These are phyloP conservation scores for Orthonychiurus folsomi DNA, from an alignment of 2,888 invertebrate genomes.

Conservation along the genomic window DNA sequence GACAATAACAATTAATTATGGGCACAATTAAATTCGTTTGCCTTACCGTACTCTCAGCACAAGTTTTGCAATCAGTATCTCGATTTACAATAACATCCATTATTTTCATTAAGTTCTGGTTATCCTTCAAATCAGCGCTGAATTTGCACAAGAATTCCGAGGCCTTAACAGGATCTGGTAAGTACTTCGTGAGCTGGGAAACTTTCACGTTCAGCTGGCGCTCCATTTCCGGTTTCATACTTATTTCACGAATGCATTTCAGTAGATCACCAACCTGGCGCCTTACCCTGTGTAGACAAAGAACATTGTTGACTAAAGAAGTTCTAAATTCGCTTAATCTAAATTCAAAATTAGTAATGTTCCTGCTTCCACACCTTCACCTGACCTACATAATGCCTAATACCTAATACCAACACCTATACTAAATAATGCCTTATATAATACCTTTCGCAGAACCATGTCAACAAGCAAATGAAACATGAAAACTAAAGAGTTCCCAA, in stretches of 20 bases:
- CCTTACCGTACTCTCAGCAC: slow-evolving; percentile 64
- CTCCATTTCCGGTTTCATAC: slow-evolving; percentile 52
- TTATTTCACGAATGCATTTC: slow-evolving; percentile 12
- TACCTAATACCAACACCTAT: too few relatives aligned
- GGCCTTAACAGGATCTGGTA: slow-evolving; percentile 87
- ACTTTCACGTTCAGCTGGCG: slow-evolving; percentile 53
- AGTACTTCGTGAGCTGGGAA: slow-evolving; percentile 61
- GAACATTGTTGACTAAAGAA: slow-evolving; percentile 2
- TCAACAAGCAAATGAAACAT: too few relatives aligned
- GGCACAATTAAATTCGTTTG: slow-evolving; percentile 35
- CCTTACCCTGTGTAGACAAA: slow-evolving; percentile 52
- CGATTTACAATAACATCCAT: slow-evolving; percentile 82
- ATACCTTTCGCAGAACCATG: too few relatives aligned
- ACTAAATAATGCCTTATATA: too few relatives aligned
- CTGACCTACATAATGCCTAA: too few relatives aligned
- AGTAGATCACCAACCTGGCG: slow-evolving; percentile 79
- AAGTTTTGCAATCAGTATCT: slow-evolving; percentile 86
- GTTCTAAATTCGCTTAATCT: too few relatives aligned
- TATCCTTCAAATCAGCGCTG: slow-evolving; percentile 66
- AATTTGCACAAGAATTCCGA: slow-evolving; percentile 78
- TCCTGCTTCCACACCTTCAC: too few relatives aligned
- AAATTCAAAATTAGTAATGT: too few relatives aligned
- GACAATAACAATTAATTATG: too few relatives aligned
- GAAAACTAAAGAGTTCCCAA: too few relatives aligned
- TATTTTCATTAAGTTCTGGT: slow-evolving; percentile 54